Evolutionary conservation across 2,113 vertebrate species (phyloP).

Genomic region (Cynoglossus semilaevis): DNA sequence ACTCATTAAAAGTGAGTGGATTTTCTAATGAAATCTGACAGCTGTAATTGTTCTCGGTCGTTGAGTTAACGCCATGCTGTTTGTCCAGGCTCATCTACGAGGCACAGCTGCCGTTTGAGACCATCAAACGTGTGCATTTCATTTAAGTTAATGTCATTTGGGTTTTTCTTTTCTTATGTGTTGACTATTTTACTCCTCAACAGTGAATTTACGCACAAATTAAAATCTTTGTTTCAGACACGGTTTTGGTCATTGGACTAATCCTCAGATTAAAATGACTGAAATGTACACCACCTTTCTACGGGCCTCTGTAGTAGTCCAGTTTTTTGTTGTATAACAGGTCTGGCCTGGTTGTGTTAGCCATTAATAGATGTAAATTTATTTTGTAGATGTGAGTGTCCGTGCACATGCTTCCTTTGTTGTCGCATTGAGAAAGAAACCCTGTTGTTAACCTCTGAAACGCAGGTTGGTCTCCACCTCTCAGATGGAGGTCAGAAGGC

Average conservation of each 20-base stretch:
- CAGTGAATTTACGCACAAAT: no score
- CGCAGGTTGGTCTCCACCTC: slow-evolving; percentile 21
- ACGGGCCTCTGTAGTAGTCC: background rate
- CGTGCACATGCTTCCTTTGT: background rate
- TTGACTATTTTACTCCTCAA: no score
- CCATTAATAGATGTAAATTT: background rate
- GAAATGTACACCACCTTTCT: no score
- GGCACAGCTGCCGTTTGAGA: slow-evolving; percentile 1
- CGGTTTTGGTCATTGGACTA: no score
- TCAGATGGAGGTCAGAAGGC: slow-evolving; percentile 26
- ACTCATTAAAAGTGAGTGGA: slow-evolving; percentile 12
- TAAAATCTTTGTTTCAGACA: no score
- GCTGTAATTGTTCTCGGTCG: slow-evolving; percentile 25
- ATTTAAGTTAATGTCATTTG: slow-evolving; percentile 43
- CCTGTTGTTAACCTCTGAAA: slow-evolving; percentile 13
- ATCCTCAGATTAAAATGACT: no score
- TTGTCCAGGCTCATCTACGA: slow-evolving; percentile 21
- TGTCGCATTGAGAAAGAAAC: slow-evolving; percentile 10
- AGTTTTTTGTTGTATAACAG: background rate
- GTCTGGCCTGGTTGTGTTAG: slow-evolving; percentile 1
- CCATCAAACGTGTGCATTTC: slow-evolving; percentile 28
- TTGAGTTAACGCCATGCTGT: slow-evolving; percentile 21
- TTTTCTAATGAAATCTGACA: slow-evolving; percentile 35
- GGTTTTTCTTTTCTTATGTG: no score
- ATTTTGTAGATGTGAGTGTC: background rate